Conservation (phyloP, 2,797 vertebrate species). For the Amblyraja radiata region DNA sequence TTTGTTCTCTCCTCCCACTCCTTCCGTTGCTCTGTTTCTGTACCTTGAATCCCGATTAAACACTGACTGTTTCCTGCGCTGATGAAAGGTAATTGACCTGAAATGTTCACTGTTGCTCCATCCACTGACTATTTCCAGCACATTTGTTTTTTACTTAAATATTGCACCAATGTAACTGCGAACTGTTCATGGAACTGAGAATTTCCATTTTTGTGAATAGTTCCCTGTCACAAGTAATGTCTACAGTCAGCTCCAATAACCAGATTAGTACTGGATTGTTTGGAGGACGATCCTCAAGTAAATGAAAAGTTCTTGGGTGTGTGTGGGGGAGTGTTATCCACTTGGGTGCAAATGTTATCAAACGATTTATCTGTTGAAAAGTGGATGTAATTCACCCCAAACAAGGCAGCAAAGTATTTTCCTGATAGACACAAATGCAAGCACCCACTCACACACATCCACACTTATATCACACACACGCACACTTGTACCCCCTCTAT, state of each 20-base stretch:
- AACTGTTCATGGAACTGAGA: no score
- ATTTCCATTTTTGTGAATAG: neutral
- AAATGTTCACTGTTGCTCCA: no score
- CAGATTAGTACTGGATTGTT: neutral
- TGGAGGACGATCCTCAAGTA: neutral
- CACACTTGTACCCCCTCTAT: no score
- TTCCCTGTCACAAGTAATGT: neutral
- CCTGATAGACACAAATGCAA: neutral
- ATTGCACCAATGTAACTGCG: no score
- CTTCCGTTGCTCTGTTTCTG: no score
- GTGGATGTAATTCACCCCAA: neutral
- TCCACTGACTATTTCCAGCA: no score
- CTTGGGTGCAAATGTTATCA: neutral
- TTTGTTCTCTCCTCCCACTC: no score
- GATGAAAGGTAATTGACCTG: no score
- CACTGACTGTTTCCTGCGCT: no score
- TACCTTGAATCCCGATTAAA: no score
- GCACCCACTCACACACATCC: neutral
- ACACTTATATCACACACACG: neutral
- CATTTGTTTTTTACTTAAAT: no score
- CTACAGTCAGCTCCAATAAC: neutral
- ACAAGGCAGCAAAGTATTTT: neutral
- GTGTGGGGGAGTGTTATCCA: neutral
- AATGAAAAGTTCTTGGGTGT: neutral
- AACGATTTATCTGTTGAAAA: neutral